A percentile compares a stretch with the other conserved stretches of the same genome.
These are phyloP conservation scores for Artibeus jamaicensis DNA, from an alignment of 2,797 vertebrate species.

Conservation along the genomic window DNA sequence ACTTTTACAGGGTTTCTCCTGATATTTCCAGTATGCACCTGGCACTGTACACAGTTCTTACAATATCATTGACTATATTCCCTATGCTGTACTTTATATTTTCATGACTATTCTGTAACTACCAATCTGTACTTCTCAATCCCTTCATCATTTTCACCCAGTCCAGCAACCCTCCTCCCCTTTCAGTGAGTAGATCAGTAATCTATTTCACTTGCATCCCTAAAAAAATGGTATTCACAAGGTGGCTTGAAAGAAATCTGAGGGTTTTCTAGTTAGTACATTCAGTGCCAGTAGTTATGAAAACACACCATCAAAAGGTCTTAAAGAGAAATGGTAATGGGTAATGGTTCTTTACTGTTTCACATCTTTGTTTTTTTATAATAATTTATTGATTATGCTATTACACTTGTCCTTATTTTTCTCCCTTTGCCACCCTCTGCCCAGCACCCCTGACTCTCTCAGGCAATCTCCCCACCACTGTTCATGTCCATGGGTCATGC, in stretches of 20 bases:
- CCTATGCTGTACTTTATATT: not conserved
- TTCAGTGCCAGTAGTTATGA: not conserved
- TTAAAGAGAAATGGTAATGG: not conserved
- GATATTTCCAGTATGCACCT: not conserved
- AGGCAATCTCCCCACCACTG: no score
- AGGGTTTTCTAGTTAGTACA: not conserved
- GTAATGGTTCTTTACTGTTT: not conserved
- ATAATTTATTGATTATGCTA: not conserved
- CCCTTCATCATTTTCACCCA: not conserved
- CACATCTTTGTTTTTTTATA: not conserved
- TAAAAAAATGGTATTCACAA: not conserved
- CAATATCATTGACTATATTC: not conserved
- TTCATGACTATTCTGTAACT: not conserved
- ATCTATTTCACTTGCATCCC: not conserved
- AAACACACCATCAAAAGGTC: not conserved
- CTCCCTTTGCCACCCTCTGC: not conserved
- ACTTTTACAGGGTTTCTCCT: not conserved
- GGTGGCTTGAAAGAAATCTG: not conserved
- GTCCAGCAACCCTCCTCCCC: not conserved
- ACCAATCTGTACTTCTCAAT: not conserved
- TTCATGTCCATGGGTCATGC: no score
- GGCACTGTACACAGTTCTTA: not conserved
- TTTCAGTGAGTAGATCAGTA: not conserved
- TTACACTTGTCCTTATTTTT: not conserved
- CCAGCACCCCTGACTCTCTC: not conserved